These are phyloP conservation scores for Haemorhous mexicanus DNA, from an alignment of 2,113 vertebrate genomes.

Conservation along the genomic window DNA sequence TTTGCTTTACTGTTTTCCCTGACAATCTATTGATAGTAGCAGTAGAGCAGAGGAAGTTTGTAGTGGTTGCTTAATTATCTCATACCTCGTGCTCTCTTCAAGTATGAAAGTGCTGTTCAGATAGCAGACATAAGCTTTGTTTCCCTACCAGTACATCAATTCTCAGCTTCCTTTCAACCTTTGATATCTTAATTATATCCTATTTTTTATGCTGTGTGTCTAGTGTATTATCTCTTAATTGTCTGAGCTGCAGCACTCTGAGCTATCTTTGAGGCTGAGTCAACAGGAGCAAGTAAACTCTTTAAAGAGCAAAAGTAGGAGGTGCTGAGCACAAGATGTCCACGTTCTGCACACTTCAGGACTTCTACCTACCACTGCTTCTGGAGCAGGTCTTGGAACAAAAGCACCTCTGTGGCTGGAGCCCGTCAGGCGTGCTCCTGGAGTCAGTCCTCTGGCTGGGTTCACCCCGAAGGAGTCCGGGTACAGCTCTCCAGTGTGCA, in stretches of 20 bases:
- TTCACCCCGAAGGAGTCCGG: not conserved
- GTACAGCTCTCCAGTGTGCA: not conserved
- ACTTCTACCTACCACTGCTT: not conserved
- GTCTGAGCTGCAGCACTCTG: not conserved
- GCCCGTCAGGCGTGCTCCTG: not conserved
- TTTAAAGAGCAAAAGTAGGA: not conserved
- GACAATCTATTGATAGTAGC: not conserved
- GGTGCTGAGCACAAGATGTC: fast-evolving
- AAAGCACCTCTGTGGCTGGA: not conserved
- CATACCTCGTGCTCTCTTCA: not conserved
- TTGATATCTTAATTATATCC: conserved; percentile 42
- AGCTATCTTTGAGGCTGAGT: not conserved
- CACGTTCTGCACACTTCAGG: not conserved
- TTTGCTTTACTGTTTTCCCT: not conserved
- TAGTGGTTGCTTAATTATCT: conserved; percentile 29
- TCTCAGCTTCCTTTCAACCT: conserved; percentile 32
- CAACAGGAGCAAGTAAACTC: not conserved
- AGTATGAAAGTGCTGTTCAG: not conserved
- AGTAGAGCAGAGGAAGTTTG: conserved; percentile 22
- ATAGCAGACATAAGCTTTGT: conserved; percentile 5
- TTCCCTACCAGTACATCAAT: not conserved
- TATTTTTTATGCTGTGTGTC: not conserved
- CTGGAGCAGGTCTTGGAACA: not conserved
- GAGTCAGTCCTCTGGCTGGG: fast-evolving
- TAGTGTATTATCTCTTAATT: conserved; percentile 3